Percentiles rank a stretch among this genome's conserved stretches.
Conservation (phyloP, 2,888 invertebrate species). For the Drosophila gaucha region DNA sequence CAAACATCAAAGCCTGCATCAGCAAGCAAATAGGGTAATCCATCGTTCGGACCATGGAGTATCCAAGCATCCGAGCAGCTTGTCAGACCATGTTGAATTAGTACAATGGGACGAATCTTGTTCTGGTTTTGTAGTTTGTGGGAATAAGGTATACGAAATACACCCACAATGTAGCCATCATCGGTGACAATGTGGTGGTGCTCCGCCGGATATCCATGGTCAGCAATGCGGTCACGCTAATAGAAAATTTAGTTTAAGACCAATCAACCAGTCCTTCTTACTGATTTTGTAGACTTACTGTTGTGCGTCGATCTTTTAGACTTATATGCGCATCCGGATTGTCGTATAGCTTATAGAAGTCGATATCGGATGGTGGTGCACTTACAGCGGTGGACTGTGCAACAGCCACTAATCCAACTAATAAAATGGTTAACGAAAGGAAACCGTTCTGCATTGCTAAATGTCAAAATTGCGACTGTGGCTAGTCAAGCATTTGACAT, state of each 20-base stretch:
- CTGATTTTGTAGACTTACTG: conserved; percentile 56
- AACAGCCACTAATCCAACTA: not conserved
- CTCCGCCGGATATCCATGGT: conserved; percentile 87
- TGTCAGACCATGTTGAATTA: conserved; percentile 86
- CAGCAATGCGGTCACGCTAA: conserved; percentile 81
- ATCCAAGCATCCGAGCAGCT: conserved; percentile 80
- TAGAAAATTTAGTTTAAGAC: too few species aligned
- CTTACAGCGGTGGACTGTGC: conserved; percentile 28
- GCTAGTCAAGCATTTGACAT: not conserved
- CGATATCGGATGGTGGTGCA: conserved; percentile 29
- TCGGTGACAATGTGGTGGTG: conserved; percentile 85
- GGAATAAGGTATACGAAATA: conserved; percentile 79
- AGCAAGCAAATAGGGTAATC: conserved; percentile 72
- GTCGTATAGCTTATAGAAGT: conserved; percentile 58
- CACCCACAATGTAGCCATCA: conserved; percentile 76
- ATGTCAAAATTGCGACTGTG: conserved; percentile 16
- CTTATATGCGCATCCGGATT: conserved; percentile 59
- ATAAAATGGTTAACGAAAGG: not conserved
- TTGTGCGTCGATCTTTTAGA: conserved; percentile 42
- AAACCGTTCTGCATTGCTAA: conserved; percentile 23
- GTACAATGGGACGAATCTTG: conserved; percentile 61
- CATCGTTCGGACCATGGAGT: conserved; percentile 69
- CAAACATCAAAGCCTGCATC: conserved; percentile 83
- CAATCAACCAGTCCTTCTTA: too few species aligned
- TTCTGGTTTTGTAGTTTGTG: conserved; percentile 66